Conservation (phyloP, 2,113 vertebrate species). For the Eublepharis macularius region DNA sequence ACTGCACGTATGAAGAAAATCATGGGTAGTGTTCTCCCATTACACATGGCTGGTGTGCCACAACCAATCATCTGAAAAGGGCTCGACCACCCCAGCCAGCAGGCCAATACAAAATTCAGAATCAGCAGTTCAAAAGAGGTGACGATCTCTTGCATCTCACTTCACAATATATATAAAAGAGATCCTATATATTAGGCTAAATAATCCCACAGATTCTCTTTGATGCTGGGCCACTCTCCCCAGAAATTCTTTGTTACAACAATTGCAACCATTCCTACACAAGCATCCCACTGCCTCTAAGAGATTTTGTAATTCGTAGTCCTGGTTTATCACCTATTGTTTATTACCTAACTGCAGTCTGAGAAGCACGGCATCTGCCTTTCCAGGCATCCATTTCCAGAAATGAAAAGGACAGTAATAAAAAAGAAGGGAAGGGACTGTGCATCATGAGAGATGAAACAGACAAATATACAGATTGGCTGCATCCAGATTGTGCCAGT, state of each 20-base stretch:
- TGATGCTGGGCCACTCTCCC: rapidly evolving
- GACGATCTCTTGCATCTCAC: not conserved
- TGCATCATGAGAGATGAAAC: constrained; percentile 39
- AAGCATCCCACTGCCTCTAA: not conserved
- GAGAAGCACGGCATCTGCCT: constrained; percentile 53
- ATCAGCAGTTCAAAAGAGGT: not conserved
- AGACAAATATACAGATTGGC: constrained; percentile 59
- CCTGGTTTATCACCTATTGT: constrained; percentile 24
- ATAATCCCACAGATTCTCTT: not conserved
- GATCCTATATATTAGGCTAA: not conserved
- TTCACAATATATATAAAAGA: not conserved
- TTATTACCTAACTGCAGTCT: constrained; percentile 30
- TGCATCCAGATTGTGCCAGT: constrained; percentile 45
- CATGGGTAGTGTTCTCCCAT: too few species aligned
- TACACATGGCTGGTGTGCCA: too few species aligned
- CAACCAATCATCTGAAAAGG: too few species aligned
- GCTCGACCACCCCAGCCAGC: not conserved
- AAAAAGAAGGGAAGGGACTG: constrained; percentile 24
- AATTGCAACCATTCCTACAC: rapidly evolving
- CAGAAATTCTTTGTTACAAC: rapidly evolving
- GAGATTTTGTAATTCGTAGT: not conserved
- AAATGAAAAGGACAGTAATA: constrained; percentile 58
- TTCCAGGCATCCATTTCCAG: constrained; percentile 47
- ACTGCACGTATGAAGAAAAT: too few species aligned
- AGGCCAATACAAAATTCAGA: not conserved